Evolutionary conservation across 2,888 invertebrate genomes (phyloP).

Genomic region (Ophioninae sp.): DNA sequence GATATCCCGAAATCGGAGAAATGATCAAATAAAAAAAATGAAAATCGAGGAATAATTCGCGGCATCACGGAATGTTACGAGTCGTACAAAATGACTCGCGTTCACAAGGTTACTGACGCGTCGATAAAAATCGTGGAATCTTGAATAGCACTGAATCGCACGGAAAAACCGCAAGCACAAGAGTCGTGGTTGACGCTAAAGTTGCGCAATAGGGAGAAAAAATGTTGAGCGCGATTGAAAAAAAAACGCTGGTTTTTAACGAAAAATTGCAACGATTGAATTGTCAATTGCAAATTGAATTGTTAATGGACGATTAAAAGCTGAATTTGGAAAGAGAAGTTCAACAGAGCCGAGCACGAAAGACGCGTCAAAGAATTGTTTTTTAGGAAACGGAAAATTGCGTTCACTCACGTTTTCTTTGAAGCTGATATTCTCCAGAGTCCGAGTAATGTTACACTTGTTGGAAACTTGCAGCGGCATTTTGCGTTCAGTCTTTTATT

Average conservation of each 20-base stretch:
- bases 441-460: conserved; percentile 76
- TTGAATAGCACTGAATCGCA: neutral
- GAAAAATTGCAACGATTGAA: neutral
- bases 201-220: neutral
- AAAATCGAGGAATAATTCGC: neutral
- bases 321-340: neutral
- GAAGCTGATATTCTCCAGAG: conserved; percentile 72
- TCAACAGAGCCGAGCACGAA: neutral
- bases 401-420: conserved; percentile 72
- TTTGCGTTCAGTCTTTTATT: conserved; percentile 34
- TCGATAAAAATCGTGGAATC: neutral
- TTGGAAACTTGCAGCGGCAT: conserved; percentile 76
- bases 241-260: neutral
- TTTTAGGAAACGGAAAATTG: conserved; percentile 7
- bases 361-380: neutral
- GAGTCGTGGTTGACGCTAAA: neutral
- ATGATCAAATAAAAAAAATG: neutral
- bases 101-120: neutral
- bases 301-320: too few relatives aligned
- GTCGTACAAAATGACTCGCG: neutral
- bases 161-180: neutral
- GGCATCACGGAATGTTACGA: neutral
- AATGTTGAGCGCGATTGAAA: neutral
- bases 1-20: neutral
- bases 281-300: too few relatives aligned